These are phyloP conservation scores for Gymnocypris eckloni DNA, from an alignment of 2,797 vertebrate species.

Conservation along the genomic window DNA sequence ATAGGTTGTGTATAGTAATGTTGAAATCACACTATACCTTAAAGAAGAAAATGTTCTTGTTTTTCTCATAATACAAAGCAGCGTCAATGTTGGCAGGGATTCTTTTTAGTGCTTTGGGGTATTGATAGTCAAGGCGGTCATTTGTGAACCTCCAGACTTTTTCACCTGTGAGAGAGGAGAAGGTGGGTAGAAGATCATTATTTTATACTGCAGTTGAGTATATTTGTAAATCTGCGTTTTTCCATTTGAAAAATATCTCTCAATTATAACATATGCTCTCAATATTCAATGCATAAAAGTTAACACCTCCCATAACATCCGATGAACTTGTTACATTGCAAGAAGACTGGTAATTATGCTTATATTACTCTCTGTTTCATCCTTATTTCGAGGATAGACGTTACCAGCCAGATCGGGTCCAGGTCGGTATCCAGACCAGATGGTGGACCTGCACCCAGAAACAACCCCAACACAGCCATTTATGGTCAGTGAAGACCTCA, in stretches of 20 bases:
- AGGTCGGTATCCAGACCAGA: background rate
- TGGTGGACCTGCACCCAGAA: background rate
- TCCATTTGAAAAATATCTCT: background rate
- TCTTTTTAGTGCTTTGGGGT: slow-evolving; percentile 82
- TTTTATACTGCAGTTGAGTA: background rate
- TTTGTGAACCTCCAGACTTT: slow-evolving; percentile 83
- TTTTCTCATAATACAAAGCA: slow-evolving; percentile 84
- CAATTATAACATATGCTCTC: background rate
- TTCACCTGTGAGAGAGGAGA: slow-evolving; percentile 71
- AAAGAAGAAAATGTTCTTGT: slow-evolving; percentile 88
- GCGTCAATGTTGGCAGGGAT: slow-evolving; percentile 82
- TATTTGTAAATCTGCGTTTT: background rate
- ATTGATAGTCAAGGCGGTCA: slow-evolving; percentile 82
- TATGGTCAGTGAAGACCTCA: background rate
- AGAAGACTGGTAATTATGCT: background rate
- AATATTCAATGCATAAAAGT: background rate
- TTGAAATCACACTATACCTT: slow-evolving; percentile 77
- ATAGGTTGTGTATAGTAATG: background rate
- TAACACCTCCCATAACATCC: background rate
- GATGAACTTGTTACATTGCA: background rate
- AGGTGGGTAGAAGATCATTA: background rate
- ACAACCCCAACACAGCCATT: background rate
- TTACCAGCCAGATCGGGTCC: too few species aligned
- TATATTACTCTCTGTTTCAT: background rate
- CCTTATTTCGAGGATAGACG: background rate